A percentile compares a stretch with the other conserved stretches of the same genome.
phyloP scores from a whole-genome alignment of 2,113 vertebrate genomes.

The Colius striatus region DNA sequence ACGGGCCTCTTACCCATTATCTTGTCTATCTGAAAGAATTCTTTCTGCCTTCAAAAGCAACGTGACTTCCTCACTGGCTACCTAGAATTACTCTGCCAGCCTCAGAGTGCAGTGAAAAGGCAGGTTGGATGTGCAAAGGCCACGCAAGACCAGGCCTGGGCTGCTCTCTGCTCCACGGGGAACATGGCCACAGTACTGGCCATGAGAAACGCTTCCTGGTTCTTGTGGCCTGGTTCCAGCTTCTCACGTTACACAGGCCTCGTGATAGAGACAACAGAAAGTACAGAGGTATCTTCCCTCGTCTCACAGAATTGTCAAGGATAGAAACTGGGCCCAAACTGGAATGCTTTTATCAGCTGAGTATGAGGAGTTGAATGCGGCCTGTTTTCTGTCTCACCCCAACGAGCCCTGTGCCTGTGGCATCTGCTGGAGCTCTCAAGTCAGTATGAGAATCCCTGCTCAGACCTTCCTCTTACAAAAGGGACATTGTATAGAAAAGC shows the following conservation, averaged over 20 bases:
- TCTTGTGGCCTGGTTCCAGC: not conserved
- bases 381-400: not conserved
- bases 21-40: not conserved
- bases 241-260: not conserved
- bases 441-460: not conserved
- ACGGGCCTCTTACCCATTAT: not conserved
- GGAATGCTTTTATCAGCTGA: no score
- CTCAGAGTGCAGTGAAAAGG: not conserved
- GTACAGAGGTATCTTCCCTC: not conserved
- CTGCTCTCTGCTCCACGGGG: not conserved
- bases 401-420: not conserved
- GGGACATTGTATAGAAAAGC: not conserved
- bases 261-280: not conserved
- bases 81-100: not conserved
- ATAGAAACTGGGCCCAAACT: not conserved
- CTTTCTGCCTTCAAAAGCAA: not conserved
- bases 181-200: not conserved
- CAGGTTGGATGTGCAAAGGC: not conserved
- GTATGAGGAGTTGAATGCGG: not conserved
- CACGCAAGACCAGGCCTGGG: not conserved
- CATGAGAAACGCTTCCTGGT: not conserved
- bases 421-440: not conserved
- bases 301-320: not conserved
- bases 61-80: not conserved
- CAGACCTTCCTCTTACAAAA: not conserved